Conservation (phyloP, 1,140 invertebrate genomes). For the Aphidius gifuensis region DNA sequence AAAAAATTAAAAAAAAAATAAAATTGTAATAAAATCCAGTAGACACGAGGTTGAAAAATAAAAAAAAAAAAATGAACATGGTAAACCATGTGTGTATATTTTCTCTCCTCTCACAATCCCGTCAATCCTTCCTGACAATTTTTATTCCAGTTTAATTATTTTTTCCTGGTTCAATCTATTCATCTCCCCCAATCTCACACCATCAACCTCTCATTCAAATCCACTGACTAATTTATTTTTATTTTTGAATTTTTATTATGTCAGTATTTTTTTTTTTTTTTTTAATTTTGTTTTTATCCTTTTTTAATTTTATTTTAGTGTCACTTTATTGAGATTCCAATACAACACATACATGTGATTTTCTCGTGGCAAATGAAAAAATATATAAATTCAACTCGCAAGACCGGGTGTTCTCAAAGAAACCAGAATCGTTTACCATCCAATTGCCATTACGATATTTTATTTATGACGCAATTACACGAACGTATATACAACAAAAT, state of each 20-base stretch:
- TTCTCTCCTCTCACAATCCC: background rate
- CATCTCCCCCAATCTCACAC: too few relatives aligned
- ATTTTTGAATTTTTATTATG: too few relatives aligned
- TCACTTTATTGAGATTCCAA: too few relatives aligned
- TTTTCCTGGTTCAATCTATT: too few relatives aligned
- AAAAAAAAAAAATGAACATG: too few relatives aligned
- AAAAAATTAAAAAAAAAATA: too few relatives aligned
- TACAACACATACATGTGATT: background rate
- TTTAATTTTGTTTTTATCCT: conserved; percentile 9
- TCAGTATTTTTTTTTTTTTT: too few relatives aligned
- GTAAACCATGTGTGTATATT: background rate
- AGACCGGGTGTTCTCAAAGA: conserved; percentile 15
- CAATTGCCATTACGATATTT: conserved; percentile 35
- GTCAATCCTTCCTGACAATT: background rate
- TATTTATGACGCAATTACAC: conserved; percentile 36
- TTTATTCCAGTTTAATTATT: background rate
- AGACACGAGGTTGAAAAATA: too few relatives aligned
- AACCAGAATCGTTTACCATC: conserved; percentile 19
- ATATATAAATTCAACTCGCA: background rate
- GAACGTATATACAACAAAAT: conserved; percentile 12
- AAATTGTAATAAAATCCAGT: too few relatives aligned
- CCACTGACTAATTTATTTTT: too few relatives aligned
- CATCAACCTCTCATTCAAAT: too few relatives aligned
- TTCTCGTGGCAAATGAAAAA: conserved; percentile 14
- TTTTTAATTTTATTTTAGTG: conserved; percentile 7